Percentiles rank a stretch among this genome's conserved stretches.
Conservation (phyloP, 2,113 vertebrate species). For the Perca schrenkii region DNA sequence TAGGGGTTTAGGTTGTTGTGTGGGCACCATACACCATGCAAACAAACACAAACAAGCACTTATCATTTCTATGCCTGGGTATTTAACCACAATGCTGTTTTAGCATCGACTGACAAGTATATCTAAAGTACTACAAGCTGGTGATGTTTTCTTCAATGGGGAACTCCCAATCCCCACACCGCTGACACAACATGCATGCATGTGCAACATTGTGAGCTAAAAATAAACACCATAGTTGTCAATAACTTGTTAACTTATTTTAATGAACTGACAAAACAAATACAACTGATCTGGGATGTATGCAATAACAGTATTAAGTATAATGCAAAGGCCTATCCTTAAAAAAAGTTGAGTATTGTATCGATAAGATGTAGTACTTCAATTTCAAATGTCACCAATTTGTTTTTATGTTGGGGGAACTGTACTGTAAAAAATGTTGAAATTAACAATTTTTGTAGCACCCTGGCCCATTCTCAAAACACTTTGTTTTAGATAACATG, state of each 20-base stretch:
- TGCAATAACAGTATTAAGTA: neutral
- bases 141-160: neutral
- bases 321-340: too few relatives aligned
- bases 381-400: too few relatives aligned
- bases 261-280: neutral
- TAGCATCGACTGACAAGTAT: neutral
- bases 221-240: too few relatives aligned
- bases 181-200: neutral
- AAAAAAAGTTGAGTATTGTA: too few relatives aligned
- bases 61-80: neutral
- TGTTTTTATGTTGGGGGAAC: too few relatives aligned
- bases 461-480: neutral
- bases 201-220: neutral
- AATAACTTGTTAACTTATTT: neutral
- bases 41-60: neutral
- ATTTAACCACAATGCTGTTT: neutral
- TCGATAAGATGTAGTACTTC: too few relatives aligned
- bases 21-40: conserved; percentile 3
- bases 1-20: neutral
- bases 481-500: neutral
- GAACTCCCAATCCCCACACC: too few relatives aligned
- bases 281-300: neutral
- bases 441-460: too few relatives aligned
- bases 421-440: too few relatives aligned
- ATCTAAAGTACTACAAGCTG: neutral